A percentile compares a stretch with the other conserved stretches of the same genome.
phyloP scores from a whole-genome alignment of 2,113 vertebrate species.

The Pedionomus torquatus region DNA sequence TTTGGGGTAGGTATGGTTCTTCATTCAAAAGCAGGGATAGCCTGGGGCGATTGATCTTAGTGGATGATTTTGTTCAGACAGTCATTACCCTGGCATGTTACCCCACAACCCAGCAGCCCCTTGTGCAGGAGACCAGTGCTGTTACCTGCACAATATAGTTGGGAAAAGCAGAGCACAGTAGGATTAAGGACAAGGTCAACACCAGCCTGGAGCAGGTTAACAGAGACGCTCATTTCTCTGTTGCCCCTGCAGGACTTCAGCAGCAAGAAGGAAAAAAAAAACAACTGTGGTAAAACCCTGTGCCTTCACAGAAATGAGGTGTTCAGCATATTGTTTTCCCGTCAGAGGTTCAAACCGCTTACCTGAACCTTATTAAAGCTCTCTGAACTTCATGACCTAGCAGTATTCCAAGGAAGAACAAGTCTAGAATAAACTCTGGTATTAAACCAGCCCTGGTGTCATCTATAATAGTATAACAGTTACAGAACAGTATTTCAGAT shows the following conservation, averaged over 20 bases:
- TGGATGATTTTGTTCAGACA: not conserved
- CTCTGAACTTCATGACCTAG: not conserved
- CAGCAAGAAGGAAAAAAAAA: not conserved
- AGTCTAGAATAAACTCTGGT: not conserved
- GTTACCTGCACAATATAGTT: rapidly evolving
- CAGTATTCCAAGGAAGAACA: not conserved
- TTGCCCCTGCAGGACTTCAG: not conserved
- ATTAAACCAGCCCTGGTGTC: not conserved
- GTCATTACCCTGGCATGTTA: rapidly evolving
- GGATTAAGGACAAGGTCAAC: not conserved
- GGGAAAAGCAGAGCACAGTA: not conserved
- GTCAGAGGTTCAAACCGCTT: not conserved
- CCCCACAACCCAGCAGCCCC: not conserved
- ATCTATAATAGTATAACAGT: not conserved
- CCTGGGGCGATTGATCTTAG: not conserved
- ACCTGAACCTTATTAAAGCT: not conserved
- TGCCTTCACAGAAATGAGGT: not conserved
- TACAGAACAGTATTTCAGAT: not conserved
- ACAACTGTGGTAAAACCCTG: not conserved
- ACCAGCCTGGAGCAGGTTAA: not conserved
- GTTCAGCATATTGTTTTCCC: not conserved
- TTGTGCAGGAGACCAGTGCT: not conserved
- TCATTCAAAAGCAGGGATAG: not conserved
- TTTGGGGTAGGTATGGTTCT: not conserved
- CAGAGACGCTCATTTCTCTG: not conserved